These are phyloP conservation scores for Arenicola marina DNA, from an alignment of 2,888 invertebrate species.

Conservation along the genomic window DNA sequence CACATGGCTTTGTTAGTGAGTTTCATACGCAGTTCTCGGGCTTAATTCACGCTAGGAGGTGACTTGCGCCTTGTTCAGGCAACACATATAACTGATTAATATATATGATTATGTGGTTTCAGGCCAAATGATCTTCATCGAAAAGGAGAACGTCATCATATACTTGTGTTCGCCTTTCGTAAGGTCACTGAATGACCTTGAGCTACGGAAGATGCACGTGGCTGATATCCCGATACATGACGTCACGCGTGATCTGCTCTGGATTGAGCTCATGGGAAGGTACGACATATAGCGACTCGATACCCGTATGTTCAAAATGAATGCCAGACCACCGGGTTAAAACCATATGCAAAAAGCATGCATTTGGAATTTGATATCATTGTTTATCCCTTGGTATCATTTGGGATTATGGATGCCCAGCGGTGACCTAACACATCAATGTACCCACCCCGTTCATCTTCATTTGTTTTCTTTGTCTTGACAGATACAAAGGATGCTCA, in stretches of 20 bases:
- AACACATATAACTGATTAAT: neutral
- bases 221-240: conserved; percentile 50
- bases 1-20: neutral
- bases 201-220: conserved; percentile 38
- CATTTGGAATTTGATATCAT: too few species aligned
- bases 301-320: too few species aligned
- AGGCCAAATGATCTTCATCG: conserved; percentile 44
- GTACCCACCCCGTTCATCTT: too few species aligned
- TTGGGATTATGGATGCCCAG: too few species aligned
- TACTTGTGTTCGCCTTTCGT: conserved; percentile 43
- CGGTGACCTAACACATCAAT: too few species aligned
- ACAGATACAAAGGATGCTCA: too few species aligned
- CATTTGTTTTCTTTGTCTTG: too few species aligned
- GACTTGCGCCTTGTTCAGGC: neutral
- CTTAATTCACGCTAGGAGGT: neutral
- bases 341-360: too few species aligned
- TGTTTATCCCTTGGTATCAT: too few species aligned
- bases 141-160: conserved; percentile 36
- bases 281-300: too few species aligned
- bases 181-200: conserved; percentile 40
- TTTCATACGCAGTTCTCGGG: neutral
- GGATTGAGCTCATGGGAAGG: conserved; percentile 37
- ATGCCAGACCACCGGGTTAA: too few species aligned
- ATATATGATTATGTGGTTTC: neutral
- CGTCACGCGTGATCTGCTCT: conserved; percentile 44